A percentile compares a stretch with the other conserved stretches of the same genome.
Evolutionary conservation across 2,888 invertebrate species (phyloP).

Genomic region (Ditula angustiorana): DNA sequence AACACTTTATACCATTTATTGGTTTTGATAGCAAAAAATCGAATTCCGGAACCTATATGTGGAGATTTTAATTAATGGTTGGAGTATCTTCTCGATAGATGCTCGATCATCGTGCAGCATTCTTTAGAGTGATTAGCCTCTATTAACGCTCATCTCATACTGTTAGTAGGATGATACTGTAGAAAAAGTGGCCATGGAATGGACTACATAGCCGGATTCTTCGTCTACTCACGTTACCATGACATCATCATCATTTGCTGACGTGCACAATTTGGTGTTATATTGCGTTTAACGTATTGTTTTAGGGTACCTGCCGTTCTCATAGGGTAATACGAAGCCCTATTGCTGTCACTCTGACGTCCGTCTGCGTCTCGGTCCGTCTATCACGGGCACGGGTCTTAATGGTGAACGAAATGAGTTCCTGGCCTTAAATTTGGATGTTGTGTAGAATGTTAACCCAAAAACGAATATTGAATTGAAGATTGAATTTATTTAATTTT

Average conservation of each 20-base stretch:
- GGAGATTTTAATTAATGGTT: constrained; percentile 57
- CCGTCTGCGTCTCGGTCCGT: too few relatives aligned
- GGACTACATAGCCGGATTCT: constrained; percentile 79
- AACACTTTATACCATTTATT: constrained; percentile 8
- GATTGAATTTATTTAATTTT: too few relatives aligned
- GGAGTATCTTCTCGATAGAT: constrained; percentile 56
- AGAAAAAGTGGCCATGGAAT: constrained; percentile 81
- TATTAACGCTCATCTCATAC: constrained; percentile 51
- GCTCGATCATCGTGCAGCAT: constrained; percentile 56
- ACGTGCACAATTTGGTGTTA: constrained; percentile 69
- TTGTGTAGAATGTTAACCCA: too few relatives aligned
- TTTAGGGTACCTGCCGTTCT: too few relatives aligned
- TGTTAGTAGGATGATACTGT: constrained; percentile 61
- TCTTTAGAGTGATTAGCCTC: constrained; percentile 51
- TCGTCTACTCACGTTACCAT: constrained; percentile 64
- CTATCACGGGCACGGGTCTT: too few relatives aligned
- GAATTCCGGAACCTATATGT: constrained; percentile 59
- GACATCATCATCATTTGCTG: constrained; percentile 79
- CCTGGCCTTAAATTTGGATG: too few relatives aligned
- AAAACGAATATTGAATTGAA: too few relatives aligned
- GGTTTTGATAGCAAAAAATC: constrained; percentile 39
- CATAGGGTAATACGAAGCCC: too few relatives aligned
- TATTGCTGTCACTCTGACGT: too few relatives aligned
- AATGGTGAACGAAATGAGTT: too few relatives aligned
- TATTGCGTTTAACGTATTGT: constrained; percentile 38